Evolutionary conservation across 1,140 invertebrate genomes (phyloP), one percentile per base, ranked within the genome.

Genomic region (Papilio polytes): DNA sequence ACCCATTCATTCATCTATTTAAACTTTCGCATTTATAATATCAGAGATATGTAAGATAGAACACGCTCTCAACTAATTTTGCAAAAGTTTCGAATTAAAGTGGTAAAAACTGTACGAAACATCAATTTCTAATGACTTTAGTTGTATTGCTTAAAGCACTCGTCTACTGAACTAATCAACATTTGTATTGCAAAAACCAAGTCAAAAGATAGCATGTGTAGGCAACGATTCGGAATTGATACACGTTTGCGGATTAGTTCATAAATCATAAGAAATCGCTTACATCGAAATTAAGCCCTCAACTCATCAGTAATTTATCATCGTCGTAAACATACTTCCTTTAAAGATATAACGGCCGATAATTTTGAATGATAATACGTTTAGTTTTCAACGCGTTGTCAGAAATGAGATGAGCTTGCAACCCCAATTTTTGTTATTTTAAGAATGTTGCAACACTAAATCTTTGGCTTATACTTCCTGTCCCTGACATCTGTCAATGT

Each of bases 221-320:
- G 1, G n/a, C 36, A 41, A 59, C 0, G 56, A 70, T 70, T 4
- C 13, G 63, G 26, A 70, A 70, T 70, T 70, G 22, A 31, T 70
- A 31, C 31, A 70, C 13, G 26, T 36, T 70, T 70, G 26, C 22
- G 10, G 12, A 70, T 22, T 63, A 63, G 26, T 15, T 13, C 26
- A 70, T 70, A 70, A 70, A 70, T 70, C 63, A 70, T 70, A 31
- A 70, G 22, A 70, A 70, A 70, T 70, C 31, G 26, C 26, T 70
- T 70, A 70, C 31, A 70, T 31, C 63, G 12, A 70, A 70, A 70
- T 70, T 0, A 31, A 70, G 13, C 26, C 63, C 22, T 70, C 63
- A 70, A 70, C 63, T 70, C 63, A 70, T 70, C 63, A 70, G 63
- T 70, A 26, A 70, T 70, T 70, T 70, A 31, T 70, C 63, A 70